A percentile compares a stretch with the other conserved stretches of the same genome.
Evolutionary conservation across 2,797 vertebrate genomes (phyloP).

Genomic region (Tenualosa thibaudeaui): DNA sequence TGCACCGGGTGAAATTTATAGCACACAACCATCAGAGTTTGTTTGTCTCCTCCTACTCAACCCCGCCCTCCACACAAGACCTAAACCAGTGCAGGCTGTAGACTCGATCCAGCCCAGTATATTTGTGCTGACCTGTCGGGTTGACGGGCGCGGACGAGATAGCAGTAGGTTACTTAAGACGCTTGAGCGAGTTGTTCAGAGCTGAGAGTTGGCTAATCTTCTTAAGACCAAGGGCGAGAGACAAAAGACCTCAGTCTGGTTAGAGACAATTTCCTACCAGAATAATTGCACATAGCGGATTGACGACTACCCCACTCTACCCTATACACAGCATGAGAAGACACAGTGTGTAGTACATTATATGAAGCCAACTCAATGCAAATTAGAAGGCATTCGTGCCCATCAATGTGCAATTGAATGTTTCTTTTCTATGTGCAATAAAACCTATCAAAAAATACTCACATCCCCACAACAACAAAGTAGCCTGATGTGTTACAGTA

Average conservation of each 20-base stretch:
- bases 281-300: too few relatives aligned
- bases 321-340: background rate
- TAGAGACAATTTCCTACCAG: background rate
- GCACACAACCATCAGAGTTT: slow-evolving; percentile 32
- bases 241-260: slow-evolving; percentile 9
- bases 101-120: background rate
- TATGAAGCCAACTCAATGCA: too few relatives aligned
- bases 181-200: slow-evolving; percentile 30
- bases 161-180: background rate
- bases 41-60: slow-evolving; percentile 29
- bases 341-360: background rate
- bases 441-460: too few relatives aligned
- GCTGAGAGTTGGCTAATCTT: slow-evolving; percentile 35
- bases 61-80: background rate
- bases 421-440: too few relatives aligned
- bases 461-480: too few relatives aligned
- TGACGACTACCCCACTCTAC: too few relatives aligned
- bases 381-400: too few relatives aligned
- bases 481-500: too few relatives aligned
- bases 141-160: too few relatives aligned
- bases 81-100: background rate
- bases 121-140: too few relatives aligned
- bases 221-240: slow-evolving; percentile 40
- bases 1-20: slow-evolving; percentile 47
- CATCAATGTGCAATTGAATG: too few relatives aligned